Evolutionary conservation across 2,888 invertebrate species (phyloP).

Genomic region (Tribolium freemani): DNA sequence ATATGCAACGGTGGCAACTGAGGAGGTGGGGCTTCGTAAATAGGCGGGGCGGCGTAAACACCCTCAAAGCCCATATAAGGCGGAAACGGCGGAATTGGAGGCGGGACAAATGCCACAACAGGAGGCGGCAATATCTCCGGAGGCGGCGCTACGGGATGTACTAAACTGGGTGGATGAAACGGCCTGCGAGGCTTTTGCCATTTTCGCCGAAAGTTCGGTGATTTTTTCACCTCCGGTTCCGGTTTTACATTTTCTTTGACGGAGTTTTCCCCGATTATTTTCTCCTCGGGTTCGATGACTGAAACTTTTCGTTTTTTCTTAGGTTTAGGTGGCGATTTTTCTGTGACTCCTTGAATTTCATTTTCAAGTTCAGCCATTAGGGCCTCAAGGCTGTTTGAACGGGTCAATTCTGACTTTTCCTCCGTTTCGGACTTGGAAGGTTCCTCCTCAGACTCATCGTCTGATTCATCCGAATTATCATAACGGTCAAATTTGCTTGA

Average conservation of each 20-base stretch:
- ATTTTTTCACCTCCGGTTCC: neutral
- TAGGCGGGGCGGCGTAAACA: slow-evolving; percentile 32
- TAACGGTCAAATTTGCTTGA: slow-evolving; percentile 70
- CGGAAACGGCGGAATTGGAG: slow-evolving; percentile 1
- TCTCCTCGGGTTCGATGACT: slow-evolving; percentile 38
- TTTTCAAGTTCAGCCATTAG: slow-evolving; percentile 71
- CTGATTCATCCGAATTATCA: slow-evolving; percentile 68
- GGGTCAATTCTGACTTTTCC: slow-evolving; percentile 63
- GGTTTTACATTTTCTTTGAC: slow-evolving; percentile 31
- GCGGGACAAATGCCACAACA: slow-evolving; percentile 8
- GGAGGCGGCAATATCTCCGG: neutral
- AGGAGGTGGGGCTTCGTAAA: slow-evolving; percentile 32
- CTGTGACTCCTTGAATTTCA: slow-evolving; percentile 65
- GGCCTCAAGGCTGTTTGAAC: slow-evolving; percentile 70
- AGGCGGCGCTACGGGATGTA: neutral
- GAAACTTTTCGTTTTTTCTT: slow-evolving; percentile 48
- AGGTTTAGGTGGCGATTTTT: slow-evolving; percentile 42
- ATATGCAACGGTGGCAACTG: slow-evolving; percentile 42
- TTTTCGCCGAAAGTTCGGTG: slow-evolving; percentile 7
- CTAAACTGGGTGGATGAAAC: neutral
- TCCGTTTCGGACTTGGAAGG: slow-evolving; percentile 57
- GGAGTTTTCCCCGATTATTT: neutral
- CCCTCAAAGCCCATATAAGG: slow-evolving; percentile 5
- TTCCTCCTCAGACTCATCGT: slow-evolving; percentile 64
- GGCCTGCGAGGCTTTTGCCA: slow-evolving; percentile 27